These are phyloP conservation scores for Coccyzus lansbergi DNA, from an alignment of 2,797 vertebrate genomes.

Conservation along the genomic window DNA sequence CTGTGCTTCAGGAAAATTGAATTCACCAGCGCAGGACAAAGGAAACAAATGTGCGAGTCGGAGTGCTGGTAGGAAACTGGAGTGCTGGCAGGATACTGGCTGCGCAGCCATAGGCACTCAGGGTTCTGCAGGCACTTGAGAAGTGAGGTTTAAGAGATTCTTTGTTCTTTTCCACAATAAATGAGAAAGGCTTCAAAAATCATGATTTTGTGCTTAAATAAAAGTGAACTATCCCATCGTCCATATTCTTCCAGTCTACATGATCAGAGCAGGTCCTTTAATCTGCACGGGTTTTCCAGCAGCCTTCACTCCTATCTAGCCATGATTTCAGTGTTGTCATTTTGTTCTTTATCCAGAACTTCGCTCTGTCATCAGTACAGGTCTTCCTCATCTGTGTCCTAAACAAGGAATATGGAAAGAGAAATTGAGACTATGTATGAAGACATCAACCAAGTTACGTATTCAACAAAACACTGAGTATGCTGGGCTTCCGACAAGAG, in stretches of 20 bases:
- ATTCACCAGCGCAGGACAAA: background rate
- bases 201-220: background rate
- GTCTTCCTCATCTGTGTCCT: slow-evolving; percentile 79
- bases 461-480: background rate
- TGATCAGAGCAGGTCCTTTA: background rate
- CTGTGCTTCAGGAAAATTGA: background rate
- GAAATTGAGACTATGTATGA: background rate
- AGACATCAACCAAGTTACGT: background rate
- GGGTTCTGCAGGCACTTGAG: background rate
- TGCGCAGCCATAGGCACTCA: background rate
- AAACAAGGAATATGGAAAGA: background rate
- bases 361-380: slow-evolving; percentile 44
- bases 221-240: background rate
- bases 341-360: background rate
- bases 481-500: background rate
- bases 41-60: background rate
- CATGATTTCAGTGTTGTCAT: background rate
- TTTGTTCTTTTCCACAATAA: background rate
- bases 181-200: background rate
- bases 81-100: background rate
- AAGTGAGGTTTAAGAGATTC: background rate
- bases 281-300: background rate
- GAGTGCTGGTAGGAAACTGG: background rate
- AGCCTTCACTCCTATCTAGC: background rate
- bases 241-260: background rate